Evolutionary conservation across 2,113 vertebrate species (phyloP).

Genomic region (Cebidichthys violaceus): DNA sequence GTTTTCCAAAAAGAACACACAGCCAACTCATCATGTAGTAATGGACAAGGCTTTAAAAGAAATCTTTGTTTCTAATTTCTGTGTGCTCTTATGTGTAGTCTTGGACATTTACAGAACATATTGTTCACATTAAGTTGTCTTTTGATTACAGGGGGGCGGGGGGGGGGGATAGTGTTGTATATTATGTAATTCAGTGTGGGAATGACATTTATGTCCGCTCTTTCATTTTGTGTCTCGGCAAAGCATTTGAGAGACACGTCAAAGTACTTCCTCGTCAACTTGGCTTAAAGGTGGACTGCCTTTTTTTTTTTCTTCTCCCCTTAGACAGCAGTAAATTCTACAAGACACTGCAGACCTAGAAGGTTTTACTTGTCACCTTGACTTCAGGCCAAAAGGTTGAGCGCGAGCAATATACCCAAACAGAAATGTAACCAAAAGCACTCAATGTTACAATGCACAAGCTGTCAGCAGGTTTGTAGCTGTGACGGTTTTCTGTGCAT

Average conservation of each 20-base stretch:
- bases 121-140: conserved; percentile 77
- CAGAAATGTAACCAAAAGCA: conserved; percentile 38
- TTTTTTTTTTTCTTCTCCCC: conserved; percentile 1
- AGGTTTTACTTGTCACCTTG: conserved; percentile 31
- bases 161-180: conserved; percentile 54
- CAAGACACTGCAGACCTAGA: conserved; percentile 31
- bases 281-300: conserved; percentile 28
- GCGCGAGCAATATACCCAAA: conserved; percentile 18
- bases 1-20: conserved; percentile 14
- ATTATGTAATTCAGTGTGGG: conserved; percentile 70
- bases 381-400: conserved; percentile 50
- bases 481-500: conserved; percentile 41
- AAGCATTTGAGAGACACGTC: conserved; percentile 46
- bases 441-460: conserved; percentile 10
- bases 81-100: conserved; percentile 62
- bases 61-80: conserved; percentile 51
- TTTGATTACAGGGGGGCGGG: conserved; percentile 53
- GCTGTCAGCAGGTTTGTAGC: conserved; percentile 45
- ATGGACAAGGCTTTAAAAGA: conserved; percentile 52
- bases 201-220: conserved; percentile 62
- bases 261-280: conserved; percentile 58
- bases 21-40: conserved; percentile 38
- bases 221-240: conserved; percentile 54
- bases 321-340: conserved; percentile 31
- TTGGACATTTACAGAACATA: conserved; percentile 78